These are phyloP conservation scores for Pogonocichla stellata DNA, from an alignment of 2,113 vertebrate genomes.

Conservation along the genomic window DNA sequence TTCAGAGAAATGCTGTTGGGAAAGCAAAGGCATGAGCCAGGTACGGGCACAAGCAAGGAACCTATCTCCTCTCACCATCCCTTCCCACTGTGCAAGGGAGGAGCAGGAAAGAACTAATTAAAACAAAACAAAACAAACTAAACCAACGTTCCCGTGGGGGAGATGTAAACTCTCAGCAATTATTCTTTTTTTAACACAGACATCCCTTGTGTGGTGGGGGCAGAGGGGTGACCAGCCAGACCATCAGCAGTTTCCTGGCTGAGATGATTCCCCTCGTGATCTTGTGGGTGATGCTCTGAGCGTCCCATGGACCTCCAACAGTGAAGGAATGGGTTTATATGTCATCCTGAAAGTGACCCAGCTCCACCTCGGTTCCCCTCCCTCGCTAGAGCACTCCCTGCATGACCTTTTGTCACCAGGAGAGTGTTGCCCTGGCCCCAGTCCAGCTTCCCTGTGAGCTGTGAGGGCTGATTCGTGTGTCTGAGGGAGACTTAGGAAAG, in stretches of 20 bases:
- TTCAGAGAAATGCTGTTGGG: not conserved
- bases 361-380: not conserved
- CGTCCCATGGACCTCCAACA: not conserved
- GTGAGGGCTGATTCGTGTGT: not conserved
- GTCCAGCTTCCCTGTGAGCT: not conserved
- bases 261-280: not conserved
- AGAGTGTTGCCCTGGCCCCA: not conserved
- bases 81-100: not conserved
- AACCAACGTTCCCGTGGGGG: accelerated
- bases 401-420: not conserved
- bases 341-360: not conserved
- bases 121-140: not conserved
- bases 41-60: not conserved
- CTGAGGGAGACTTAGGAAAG: not conserved
- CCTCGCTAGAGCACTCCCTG: accelerated
- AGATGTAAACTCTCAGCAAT: not conserved
- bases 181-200: not conserved
- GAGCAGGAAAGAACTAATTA: not conserved
- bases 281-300: not conserved
- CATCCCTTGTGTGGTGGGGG: accelerated
- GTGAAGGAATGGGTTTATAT: not conserved
- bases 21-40: not conserved
- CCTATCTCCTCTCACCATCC: not conserved
- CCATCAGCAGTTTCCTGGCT: not conserved
- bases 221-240: not conserved